phyloP scores from a whole-genome alignment of 2,888 invertebrate genomes.

The Chymomyza caudatula region DNA sequence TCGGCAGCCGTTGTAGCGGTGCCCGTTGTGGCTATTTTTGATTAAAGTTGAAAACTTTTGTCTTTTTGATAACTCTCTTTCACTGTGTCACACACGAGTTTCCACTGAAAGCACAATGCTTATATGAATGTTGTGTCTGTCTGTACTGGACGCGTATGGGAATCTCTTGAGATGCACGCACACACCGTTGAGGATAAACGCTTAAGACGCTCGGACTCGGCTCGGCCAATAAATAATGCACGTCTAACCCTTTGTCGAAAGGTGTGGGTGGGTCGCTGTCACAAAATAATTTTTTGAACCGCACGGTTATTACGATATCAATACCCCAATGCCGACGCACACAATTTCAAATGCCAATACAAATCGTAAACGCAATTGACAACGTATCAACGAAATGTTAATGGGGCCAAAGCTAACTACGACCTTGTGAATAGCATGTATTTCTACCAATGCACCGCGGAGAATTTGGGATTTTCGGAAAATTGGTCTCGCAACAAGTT shows the following conservation, averaged over 20 bases:
- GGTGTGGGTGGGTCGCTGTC: background rate
- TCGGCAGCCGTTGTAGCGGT: slow-evolving; percentile 59
- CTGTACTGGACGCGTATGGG: background rate
- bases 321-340: slow-evolving; percentile 2
- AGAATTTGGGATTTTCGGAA: slow-evolving; percentile 75
- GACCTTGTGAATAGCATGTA: slow-evolving; percentile 6
- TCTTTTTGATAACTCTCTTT: too few relatives aligned
- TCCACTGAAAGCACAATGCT: background rate
- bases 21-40: background rate
- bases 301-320: background rate
- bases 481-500: slow-evolving; percentile 72
- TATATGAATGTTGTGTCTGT: background rate
- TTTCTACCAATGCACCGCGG: slow-evolving; percentile 69
- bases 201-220: background rate
- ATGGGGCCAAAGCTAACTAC: background rate
- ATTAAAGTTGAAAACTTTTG: background rate
- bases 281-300: background rate
- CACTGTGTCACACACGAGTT: background rate
- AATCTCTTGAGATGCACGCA: background rate
- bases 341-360: slow-evolving; percentile 25
- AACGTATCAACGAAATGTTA: background rate
- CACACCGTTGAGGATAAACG: background rate
- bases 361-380: background rate
- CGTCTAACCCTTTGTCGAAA: background rate
- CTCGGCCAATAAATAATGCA: background rate